Base-by-base conservation (phyloP, 2,888 invertebrate genomes). In the Lycophotia porphyrea region DNA sequence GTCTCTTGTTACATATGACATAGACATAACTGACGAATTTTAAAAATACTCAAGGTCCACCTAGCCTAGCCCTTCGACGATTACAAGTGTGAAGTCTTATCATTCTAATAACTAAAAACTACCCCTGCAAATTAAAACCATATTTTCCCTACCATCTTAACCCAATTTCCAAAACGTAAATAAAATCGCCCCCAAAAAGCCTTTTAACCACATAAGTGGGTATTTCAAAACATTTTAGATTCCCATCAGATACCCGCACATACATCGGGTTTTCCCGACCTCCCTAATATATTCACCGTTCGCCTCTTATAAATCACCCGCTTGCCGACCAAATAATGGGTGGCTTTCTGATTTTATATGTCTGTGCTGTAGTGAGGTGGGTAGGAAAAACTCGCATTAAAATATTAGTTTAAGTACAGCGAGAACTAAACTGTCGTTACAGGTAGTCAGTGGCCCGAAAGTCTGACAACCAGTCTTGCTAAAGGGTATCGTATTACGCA, bases 251-350 rank as follows among this genome's bases (percentile, higher is more conserved):
- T 67, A 71, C 15, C 85, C 71, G 58, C 77, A 64, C 78, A 75
- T 80, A 79, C 66, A 80, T 84, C 63, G 39, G 76, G 55, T 78
- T 67, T 47, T 44, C 8, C 63, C n/a, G 47, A 63, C 75, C 71
- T 78, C 89, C 76, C 77, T 90, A 90, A 90, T 90, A 90, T 91
- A 91, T 91, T 91, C 90, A 86, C 82, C 78, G 85, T 88, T 87
- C 83, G 79, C 64, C 49, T 65, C 76, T 74, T 81, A 89, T 90
- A 90, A 90, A 90, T 90, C 90, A 87, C 24, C 27, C 52, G n/a
- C 44, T 39, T 81, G 39, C 60, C 39, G 52, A 70, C 72, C 76
- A 81, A 76, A 82, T 83, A 84, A 85, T 86, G 74, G 78, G 13
- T 64, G 49, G 42, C 31, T 65, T 67, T 44, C 64, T 68, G 78